Base-by-base conservation (phyloP, 2,113 vertebrate species). In the Eupsittula cactorum region DNA sequence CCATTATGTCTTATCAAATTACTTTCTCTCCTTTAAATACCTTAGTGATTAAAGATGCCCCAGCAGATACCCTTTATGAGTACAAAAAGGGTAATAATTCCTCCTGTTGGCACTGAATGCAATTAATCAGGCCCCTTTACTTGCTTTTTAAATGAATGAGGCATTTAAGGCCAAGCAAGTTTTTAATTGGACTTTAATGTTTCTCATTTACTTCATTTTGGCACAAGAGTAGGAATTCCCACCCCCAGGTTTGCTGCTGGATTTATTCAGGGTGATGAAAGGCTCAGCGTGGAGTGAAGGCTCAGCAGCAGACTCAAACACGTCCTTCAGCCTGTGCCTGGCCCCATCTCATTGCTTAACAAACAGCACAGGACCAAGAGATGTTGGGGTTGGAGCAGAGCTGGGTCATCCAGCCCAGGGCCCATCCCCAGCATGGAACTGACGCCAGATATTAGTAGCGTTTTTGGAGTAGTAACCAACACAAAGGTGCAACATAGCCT, bases 121-220 rank as follows among this genome's bases (percentile, higher is more conserved):
- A 95, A 95, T 97, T 96, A 96, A 97, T 96, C 95, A 92, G 74
- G 41, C 92, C 89, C 84, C 77, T 94, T 93, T 93, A 87, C 88
- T 95, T 96, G 90, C 92, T 86, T 87, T 97, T 94, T 89, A 93
- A 87, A 95, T 87, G 90, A 86, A 91, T 91, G 94, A 96, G 94
- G 86, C 92, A 75, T 92, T 92, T 91, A 93, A 85, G 94, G 86
- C 83, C 86, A 81, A 95, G 95, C 92, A 95, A 94, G 93, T 96
- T 92, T 93, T 95, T 96, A 96, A 96, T 95, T 97, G 95, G 91
- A 96, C 90, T 95, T 94, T 95, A 95, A 94, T 96, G 90, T 83
- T 65, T 96, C 88, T 97, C 88, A 91, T 96, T 97, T 97, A 83
- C 90, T 97, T 94, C 86, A 42, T 81, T 93, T 96, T 95, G 92